Conservation (phyloP, 2,113 vertebrate genomes). For the Rattus rattus region DNA sequence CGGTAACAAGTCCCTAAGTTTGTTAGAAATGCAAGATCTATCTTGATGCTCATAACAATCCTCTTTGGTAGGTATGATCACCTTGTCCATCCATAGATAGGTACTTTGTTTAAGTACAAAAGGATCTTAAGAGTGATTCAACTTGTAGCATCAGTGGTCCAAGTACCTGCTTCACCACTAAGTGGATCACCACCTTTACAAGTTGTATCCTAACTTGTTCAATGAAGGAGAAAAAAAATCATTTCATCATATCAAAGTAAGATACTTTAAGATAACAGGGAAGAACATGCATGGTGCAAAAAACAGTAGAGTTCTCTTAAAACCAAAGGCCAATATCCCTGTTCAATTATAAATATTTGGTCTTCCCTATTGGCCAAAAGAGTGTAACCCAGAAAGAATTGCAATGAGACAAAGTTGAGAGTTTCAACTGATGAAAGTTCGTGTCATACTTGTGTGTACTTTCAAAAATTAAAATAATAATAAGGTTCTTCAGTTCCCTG, state of each 20-base stretch:
- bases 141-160: background rate
- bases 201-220: background rate
- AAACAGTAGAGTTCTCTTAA: background rate
- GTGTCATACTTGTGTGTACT: background rate
- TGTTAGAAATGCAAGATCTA: background rate
- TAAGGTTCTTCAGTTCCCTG: background rate
- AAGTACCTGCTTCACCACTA: fast-evolving
- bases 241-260: background rate
- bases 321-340: background rate
- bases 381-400: background rate
- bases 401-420: too few relatives aligned
- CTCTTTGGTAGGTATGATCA: background rate
- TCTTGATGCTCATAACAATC: background rate
- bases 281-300: fast-evolving
- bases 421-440: background rate
- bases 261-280: background rate
- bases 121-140: background rate
- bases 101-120: fast-evolving
- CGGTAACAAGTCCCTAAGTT: background rate
- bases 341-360: too few relatives aligned
- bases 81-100: fast-evolving
- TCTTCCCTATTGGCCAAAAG: background rate
- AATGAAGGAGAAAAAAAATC: background rate
- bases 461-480: background rate
- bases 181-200: background rate